Conservation (phyloP, 2,797 vertebrate genomes). For the Eidolon dupreanum region DNA sequence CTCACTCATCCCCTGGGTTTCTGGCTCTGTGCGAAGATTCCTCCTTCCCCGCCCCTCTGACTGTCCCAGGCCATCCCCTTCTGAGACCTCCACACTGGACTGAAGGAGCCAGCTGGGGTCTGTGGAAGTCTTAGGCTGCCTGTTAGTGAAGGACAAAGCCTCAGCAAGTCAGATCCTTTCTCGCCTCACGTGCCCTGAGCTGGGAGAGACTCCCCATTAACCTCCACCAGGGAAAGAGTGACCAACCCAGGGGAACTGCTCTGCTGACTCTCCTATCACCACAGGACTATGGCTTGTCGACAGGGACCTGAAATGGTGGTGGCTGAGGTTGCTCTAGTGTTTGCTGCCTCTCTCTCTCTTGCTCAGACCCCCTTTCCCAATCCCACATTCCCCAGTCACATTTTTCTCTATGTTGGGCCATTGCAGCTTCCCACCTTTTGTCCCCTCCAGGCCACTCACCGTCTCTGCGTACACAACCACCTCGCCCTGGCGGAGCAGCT, state of each 20-base stretch:
- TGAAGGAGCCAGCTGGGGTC: not conserved
- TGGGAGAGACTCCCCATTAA: not conserved
- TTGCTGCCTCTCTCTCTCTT: not conserved
- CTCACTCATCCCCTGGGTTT: not conserved
- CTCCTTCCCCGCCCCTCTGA: not conserved
- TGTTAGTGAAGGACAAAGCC: not conserved
- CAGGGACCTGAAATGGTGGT: not conserved
- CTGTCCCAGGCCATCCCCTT: not conserved
- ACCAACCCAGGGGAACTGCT: not conserved
- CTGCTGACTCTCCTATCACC: not conserved
- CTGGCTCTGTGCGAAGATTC: not conserved
- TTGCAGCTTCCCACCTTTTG: accelerated
- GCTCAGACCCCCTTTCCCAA: not conserved
- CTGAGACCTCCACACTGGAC: not conserved
- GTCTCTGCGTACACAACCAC: conserved; percentile 77
- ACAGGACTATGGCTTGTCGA: not conserved
- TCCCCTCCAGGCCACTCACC: conserved; percentile 59
- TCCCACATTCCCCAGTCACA: not conserved
- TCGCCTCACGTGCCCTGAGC: not conserved
- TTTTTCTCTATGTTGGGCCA: not conserved
- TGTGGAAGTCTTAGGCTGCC: not conserved
- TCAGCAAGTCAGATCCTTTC: not conserved
- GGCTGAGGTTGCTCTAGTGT: not conserved
- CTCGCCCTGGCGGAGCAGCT: conserved; percentile 64
- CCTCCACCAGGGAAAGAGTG: not conserved